A percentile compares a stretch with the other conserved stretches of the same genome.
phyloP scores from a whole-genome alignment of 2,797 vertebrate species.

The Chromobotia macracanthus region DNA sequence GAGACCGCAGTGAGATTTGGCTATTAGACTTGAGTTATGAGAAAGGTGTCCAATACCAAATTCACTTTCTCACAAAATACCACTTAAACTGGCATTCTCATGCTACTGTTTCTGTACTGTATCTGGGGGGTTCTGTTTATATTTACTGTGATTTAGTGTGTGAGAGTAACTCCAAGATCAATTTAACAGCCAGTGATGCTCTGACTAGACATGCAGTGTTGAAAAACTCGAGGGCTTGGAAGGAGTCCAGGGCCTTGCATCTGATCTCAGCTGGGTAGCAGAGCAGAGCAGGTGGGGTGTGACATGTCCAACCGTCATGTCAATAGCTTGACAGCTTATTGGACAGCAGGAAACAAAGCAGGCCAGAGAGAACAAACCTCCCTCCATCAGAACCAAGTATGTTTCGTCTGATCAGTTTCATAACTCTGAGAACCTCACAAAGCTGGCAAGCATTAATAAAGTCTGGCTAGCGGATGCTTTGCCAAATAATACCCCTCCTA shows the following conservation, averaged over 20 bases:
- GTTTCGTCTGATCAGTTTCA: conserved; percentile 54
- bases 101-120: background rate
- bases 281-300: conserved; percentile 59
- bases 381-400: conserved; percentile 50
- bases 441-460: conserved; percentile 53
- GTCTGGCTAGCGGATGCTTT: conserved; percentile 46
- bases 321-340: conserved; percentile 60
- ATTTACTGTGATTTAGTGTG: background rate
- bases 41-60: background rate
- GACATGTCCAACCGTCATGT: conserved; percentile 61
- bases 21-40: background rate
- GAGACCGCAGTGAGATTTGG: background rate
- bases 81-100: background rate
- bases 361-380: conserved; percentile 60
- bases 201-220: background rate
- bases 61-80: background rate
- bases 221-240: conserved; percentile 29
- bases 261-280: conserved; percentile 55
- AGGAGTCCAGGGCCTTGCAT: conserved; percentile 44
- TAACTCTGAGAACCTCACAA: conserved; percentile 58
- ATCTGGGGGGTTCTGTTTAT: background rate
- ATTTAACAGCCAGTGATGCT: conserved; percentile 5
- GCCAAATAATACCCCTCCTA: conserved; percentile 52
- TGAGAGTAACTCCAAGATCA: conserved; percentile 11
- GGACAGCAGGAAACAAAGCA: conserved; percentile 66